Percentiles rank a stretch among this genome's conserved stretches.
Evolutionary conservation across 2,113 vertebrate species (phyloP).

Genomic region (Protobothrops flavoviridis): DNA sequence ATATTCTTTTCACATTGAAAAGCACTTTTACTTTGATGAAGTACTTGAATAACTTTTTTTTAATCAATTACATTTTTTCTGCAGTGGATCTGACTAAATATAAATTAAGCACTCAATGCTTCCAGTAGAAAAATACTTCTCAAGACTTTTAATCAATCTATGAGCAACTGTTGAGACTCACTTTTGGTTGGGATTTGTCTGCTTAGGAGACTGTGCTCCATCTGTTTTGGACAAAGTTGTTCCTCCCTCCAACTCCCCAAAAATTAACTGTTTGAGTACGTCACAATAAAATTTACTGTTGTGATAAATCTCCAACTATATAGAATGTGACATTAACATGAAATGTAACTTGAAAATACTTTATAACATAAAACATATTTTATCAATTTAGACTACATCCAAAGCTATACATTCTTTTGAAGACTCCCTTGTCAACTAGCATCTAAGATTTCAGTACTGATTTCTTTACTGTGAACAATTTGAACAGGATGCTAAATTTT

Average conservation of each 20-base stretch:
- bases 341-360: not conserved
- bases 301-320: not conserved
- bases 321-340: not conserved
- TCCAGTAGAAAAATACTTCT: not conserved
- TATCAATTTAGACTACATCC: not conserved
- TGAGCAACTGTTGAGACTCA: not conserved
- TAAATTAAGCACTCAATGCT: not conserved
- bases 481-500: not conserved
- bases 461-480: not conserved
- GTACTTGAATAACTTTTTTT: conserved; percentile 19
- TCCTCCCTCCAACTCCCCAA: rapidly evolving
- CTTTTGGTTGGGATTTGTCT: not conserved
- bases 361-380: not conserved
- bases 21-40: conserved; percentile 21
- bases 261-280: not conserved
- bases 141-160: not conserved
- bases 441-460: not conserved
- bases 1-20: conserved; percentile 6
- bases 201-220: not conserved
- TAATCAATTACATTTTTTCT: conserved; percentile 8
- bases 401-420: not conserved
- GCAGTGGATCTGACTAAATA: conserved; percentile 6
- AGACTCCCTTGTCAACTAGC: not conserved
- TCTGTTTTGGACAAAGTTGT: not conserved
- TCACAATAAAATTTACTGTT: not conserved